Percentiles rank a stretch among this genome's conserved stretches.
phyloP scores from a whole-genome alignment of 2,888 invertebrate genomes.

The Metopia argyrocephala region DNA sequence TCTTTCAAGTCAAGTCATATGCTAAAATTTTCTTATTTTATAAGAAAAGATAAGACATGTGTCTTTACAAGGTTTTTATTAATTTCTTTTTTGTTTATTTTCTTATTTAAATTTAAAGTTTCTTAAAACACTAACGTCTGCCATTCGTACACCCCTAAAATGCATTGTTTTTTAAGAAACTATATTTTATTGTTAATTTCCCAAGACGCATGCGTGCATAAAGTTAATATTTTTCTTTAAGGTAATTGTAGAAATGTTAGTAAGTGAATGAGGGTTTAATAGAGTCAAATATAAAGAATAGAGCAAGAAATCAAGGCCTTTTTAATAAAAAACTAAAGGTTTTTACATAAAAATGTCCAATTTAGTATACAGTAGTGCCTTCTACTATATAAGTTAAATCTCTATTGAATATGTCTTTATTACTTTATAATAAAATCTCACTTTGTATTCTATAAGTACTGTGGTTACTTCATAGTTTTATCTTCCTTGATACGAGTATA shows the following conservation, averaged over 20 bases:
- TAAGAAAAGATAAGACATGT: neutral
- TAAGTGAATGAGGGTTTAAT: too few relatives aligned
- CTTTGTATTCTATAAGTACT: too few relatives aligned
- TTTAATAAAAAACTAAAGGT: neutral
- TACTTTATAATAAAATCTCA: too few relatives aligned
- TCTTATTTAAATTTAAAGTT: slow-evolving; percentile 20
- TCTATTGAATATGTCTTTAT: too few relatives aligned
- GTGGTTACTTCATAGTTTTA: neutral
- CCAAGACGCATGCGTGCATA: slow-evolving; percentile 59
- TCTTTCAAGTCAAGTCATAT: slow-evolving; percentile 52
- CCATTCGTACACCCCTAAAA: slow-evolving; percentile 40
- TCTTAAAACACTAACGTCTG: neutral
- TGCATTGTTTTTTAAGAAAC: neutral
- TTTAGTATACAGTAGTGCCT: neutral
- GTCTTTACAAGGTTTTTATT: neutral
- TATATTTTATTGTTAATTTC: slow-evolving; percentile 1
- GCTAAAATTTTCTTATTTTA: slow-evolving; percentile 35
- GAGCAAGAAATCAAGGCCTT: slow-evolving; percentile 14
- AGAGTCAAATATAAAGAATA: neutral
- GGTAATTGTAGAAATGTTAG: slow-evolving; percentile 22
- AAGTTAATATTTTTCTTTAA: slow-evolving; percentile 37
- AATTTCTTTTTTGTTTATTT: slow-evolving; percentile 45
- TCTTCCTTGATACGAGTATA: neutral
- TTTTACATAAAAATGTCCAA: neutral
- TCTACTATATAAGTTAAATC: neutral